Evolutionary conservation across 2,888 invertebrate genomes (phyloP), one percentile per base, ranked within the genome.

Genomic region (Xestia xanthographa): DNA sequence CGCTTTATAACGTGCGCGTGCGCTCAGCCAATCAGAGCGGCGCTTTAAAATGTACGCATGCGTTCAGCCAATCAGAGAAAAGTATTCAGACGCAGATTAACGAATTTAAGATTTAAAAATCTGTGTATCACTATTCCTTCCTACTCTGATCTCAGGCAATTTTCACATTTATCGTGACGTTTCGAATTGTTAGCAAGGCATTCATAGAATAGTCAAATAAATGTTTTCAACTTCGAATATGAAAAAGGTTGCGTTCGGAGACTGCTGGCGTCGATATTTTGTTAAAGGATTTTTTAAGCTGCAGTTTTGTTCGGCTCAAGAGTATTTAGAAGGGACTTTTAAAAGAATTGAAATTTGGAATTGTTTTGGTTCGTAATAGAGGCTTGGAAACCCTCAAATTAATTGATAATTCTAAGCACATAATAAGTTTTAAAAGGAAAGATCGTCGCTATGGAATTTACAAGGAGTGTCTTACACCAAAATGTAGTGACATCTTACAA

Each of bases 191-290:
- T 71, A 71, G 80, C 65, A 66, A 77, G 71, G 41, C 71, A 56
- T 48, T n/a, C 17, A 50, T 75, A 70, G 48, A 56, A 43, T 80
- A 85, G 26, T 66, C 17, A 34, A 48, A 63, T 63, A 38, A 62
- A 26, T 22, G 8, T 62, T 66, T 77, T 79, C 88, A 85, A 88
- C 86, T 87, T 87, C 86, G 86, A 82, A 85, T 87, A 80, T 79
- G 48, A 50, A 48, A 69, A 63, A 43, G 43, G 68, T 80, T 58
- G 66, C 68, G 67, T 65, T 73, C 43, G 11, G 80, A 85, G 78
- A 74, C 62, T 78, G 83, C 43, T 48, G 58, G 82, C 69, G 79
- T 79, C 58, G 5, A 66, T 70, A 84, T 87, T 85, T 82, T 82
- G 60, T 75, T 84, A 77, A 38, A 82, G 22, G 50, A 29, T 65